Base-by-base conservation (phyloP, 2,113 vertebrate species). In the Hemiprocne comata region DNA sequence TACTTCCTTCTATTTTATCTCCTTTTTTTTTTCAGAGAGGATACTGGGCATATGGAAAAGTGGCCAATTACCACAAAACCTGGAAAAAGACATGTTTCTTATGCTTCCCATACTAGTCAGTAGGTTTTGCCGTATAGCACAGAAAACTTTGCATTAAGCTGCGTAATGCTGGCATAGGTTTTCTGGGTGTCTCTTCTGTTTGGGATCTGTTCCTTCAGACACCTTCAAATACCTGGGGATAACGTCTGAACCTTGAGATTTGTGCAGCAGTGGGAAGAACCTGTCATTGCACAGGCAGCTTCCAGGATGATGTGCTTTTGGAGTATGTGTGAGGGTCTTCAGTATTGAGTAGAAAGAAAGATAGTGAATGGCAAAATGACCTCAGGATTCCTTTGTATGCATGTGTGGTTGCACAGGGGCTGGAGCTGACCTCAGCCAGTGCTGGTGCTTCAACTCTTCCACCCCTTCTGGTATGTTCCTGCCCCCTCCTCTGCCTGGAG, bases 1-100 rank as follows among this genome's bases (percentile, higher is more conserved):
- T 76, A 31, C 36, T 93, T 91, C 70, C 66, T 91, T 82, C 36
- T 87, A 53, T 69, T 94, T 94, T 85, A 42, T 90, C 18, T 76
- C 50, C 17, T 54, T 87, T 76, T 90, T 90, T 76, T 42, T 42
- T 13, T 12, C 40, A 26, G 34, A 75, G 42, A 66, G 36, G 40
- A 83, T 76, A 79, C 11, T n/a, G 72, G 31, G 29, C 48, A 73
- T 93, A 60, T 92, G 79, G 71, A 85, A 76, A 89, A 85, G 78
- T 50, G 62, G 50, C 50, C 54, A 83, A 44, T 87, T 93, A 75
- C 62, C 66, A 57, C 26, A 71, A 75, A 38, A 72, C 12, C 6
- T 36, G 33, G 21, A 28, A n/a, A 75, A 74, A 75, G 6, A 23
- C 14, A 21, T 36, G 23, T 70, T 92, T 87, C 54, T 79, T 90